Conservation (phyloP, 2,888 invertebrate species). For the Megaustenia siamemsis region DNA sequence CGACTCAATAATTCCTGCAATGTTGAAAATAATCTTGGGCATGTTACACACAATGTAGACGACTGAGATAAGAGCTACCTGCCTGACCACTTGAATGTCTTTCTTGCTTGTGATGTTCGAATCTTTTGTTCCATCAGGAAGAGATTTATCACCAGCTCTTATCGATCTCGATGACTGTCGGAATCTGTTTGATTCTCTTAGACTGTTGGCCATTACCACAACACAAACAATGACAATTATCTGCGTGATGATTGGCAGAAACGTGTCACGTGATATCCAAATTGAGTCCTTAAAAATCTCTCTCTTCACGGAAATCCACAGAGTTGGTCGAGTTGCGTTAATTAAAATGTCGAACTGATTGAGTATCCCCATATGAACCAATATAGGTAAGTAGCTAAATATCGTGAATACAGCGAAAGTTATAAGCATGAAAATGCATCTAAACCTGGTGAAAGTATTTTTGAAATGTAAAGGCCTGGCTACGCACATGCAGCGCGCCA, state of each 20-base stretch:
- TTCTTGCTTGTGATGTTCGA: background rate
- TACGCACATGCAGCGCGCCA: slow-evolving; percentile 38
- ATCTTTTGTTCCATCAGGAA: background rate
- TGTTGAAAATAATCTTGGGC: slow-evolving; percentile 28
- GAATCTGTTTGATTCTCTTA: background rate
- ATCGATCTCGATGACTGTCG: background rate
- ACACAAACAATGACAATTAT: slow-evolving; percentile 30
- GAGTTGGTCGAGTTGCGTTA: background rate
- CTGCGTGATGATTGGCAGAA: slow-evolving; percentile 23
- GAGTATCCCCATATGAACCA: slow-evolving; percentile 3
- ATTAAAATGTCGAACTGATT: background rate
- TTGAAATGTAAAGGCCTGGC: slow-evolving; percentile 23
- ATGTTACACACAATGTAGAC: slow-evolving; percentile 35
- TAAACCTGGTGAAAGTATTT: background rate
- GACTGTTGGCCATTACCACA: slow-evolving; percentile 29
- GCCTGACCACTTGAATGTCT: slow-evolving; percentile 23
- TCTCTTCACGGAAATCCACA: slow-evolving; percentile 17
- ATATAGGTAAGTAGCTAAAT: background rate
- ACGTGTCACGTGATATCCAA: slow-evolving; percentile 3
- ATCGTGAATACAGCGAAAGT: slow-evolving; percentile 15
- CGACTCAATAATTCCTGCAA: background rate
- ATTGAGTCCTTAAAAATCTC: slow-evolving; percentile 17
- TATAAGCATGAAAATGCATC: background rate
- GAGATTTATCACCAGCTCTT: background rate
- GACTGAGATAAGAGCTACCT: slow-evolving; percentile 28